Evolutionary conservation across 1,140 invertebrate genomes (phyloP).

Genomic region (Euschistus heros): DNA sequence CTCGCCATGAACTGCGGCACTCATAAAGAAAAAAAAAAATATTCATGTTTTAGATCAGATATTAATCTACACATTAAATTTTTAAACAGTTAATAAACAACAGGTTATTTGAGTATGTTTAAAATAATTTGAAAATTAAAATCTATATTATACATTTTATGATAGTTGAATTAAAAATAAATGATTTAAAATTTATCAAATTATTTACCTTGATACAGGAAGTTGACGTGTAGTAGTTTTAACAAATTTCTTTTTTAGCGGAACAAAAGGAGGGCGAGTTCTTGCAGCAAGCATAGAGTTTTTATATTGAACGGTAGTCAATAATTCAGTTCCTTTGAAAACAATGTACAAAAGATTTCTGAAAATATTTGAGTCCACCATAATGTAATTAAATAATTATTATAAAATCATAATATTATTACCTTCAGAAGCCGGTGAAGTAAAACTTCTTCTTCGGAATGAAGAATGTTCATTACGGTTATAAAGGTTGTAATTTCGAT

Average conservation of each 20-base stretch:
- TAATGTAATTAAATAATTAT: neutral
- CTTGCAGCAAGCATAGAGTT: neutral
- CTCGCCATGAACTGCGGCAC: too few relatives aligned
- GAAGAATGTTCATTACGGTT: neutral
- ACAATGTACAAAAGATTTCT: neutral
- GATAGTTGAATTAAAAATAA: too few relatives aligned
- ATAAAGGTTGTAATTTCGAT: neutral
- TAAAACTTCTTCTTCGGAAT: slow-evolving; percentile 3
- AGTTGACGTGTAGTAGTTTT: slow-evolving; percentile 5
- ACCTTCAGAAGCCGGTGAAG: slow-evolving; percentile 4
- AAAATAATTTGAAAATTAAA: neutral
- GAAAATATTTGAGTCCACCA: neutral
- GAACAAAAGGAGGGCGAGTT: slow-evolving; percentile 15
- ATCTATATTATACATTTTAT: too few relatives aligned
- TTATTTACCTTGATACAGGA: slow-evolving; percentile 15
- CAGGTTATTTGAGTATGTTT: neutral
- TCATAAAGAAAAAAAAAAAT: too few relatives aligned
- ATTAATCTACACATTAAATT: too few relatives aligned
- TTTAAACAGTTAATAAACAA: too few relatives aligned
- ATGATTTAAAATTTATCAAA: too few relatives aligned
- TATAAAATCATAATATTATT: neutral
- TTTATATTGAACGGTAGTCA: neutral
- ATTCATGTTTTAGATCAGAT: too few relatives aligned
- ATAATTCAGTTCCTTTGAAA: neutral
- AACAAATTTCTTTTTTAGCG: slow-evolving; percentile 11